These are phyloP conservation scores for Sepioteuthis lessoniana DNA, from an alignment of 2,888 invertebrate species.

Conservation along the genomic window DNA sequence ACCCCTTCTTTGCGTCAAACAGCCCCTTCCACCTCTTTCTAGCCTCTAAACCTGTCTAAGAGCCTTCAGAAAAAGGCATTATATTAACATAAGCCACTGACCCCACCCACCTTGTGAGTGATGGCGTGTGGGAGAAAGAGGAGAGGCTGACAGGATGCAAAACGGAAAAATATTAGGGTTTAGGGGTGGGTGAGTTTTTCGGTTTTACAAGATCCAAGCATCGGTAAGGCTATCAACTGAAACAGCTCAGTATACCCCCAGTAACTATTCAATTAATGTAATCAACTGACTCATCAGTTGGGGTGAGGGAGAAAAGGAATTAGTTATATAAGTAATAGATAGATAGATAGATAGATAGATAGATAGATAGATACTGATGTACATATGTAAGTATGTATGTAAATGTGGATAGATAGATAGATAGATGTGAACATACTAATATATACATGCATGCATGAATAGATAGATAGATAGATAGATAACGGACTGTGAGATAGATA, in stretches of 20 bases:
- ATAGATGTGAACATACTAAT: too few species aligned
- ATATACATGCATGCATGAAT: too few species aligned
- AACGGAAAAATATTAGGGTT: background rate
- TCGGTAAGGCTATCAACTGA: background rate
- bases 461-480: too few species aligned
- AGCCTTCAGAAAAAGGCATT: background rate
- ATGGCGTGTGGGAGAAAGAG: background rate
- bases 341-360: background rate
- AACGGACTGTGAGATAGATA: background rate
- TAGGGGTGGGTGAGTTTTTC: background rate
- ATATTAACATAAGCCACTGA: slow-evolving; percentile 1
- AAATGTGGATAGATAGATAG: background rate
- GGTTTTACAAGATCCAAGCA: background rate
- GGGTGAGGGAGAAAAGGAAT: background rate
- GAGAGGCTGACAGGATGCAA: background rate
- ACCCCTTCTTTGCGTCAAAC: background rate
- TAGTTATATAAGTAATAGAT: background rate
- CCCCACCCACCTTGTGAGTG: background rate
- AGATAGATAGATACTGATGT: background rate
- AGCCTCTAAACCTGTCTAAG: background rate
- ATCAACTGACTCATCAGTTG: background rate
- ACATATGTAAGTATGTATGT: too few species aligned
- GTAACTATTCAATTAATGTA: background rate
- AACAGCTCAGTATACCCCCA: background rate
- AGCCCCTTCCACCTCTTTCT: background rate